Percentiles rank a stretch among this genome's conserved stretches.
Evolutionary conservation across 2,113 vertebrate species (phyloP).

Genomic region (Pavo muticus): DNA sequence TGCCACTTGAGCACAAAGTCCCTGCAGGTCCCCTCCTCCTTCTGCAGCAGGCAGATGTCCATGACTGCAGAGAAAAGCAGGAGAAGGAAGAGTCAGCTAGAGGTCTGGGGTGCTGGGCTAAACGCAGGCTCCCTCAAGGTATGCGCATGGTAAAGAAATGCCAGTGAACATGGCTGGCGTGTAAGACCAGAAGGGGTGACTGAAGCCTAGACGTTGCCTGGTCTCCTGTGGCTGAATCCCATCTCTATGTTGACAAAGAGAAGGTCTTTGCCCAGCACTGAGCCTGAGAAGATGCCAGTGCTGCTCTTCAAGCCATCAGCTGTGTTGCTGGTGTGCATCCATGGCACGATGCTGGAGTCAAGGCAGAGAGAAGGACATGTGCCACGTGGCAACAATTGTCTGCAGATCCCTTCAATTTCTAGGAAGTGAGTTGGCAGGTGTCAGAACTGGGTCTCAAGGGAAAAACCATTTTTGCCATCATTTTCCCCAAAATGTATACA

Average conservation of each 20-base stretch:
- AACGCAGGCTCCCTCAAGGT: background rate
- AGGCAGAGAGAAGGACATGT: background rate
- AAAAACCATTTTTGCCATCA: background rate
- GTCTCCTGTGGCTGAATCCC: background rate
- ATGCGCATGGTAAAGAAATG: background rate
- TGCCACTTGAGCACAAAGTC: conserved; percentile 89
- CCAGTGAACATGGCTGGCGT: background rate
- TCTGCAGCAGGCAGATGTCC: conserved; percentile 85
- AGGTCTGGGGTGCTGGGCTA: background rate
- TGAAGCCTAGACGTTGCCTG: accelerated
- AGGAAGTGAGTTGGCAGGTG: background rate
- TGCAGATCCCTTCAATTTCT: background rate
- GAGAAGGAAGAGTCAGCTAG: background rate
- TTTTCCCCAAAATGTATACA: background rate
- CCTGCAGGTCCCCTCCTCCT: conserved; percentile 86
- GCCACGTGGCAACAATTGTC: background rate
- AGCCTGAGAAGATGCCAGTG: background rate
- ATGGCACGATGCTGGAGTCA: accelerated
- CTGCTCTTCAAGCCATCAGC: background rate
- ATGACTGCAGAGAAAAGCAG: conserved; percentile 16
- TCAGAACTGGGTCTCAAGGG: background rate
- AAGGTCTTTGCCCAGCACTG: background rate
- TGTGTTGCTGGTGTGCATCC: background rate
- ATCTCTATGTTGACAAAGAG: background rate
- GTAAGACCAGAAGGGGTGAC: background rate